Evolutionary conservation across 2,113 vertebrate genomes (phyloP), one percentile per base, ranked within the genome.

Genomic region (Anser cygnoides): DNA sequence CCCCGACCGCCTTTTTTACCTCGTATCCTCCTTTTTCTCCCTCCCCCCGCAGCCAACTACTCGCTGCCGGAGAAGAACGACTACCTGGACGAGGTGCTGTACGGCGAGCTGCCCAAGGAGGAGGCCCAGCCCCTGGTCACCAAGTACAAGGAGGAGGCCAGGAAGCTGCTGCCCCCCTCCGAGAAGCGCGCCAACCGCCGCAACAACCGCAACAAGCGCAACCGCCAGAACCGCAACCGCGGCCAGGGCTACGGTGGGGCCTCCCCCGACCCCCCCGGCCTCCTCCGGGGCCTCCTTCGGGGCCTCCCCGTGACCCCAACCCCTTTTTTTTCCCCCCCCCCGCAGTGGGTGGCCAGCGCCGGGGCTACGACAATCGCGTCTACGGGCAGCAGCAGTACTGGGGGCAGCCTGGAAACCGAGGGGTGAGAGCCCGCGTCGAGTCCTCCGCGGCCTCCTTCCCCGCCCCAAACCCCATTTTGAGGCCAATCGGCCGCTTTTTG

Each of bases 61-160:
- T 98, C 98, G 61, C 98, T 99, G 57, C 99, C 99, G 35, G 98
- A 98, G 83, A 97, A 98, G 80, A 97, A 97, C 5, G 97, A 98
- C 50, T 97, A 98, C 74, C 91, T 98, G 93, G 98, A 99, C 65
- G 98, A 99, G 92, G 97, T 99, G 86, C 95, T 97, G 18, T 99
- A 98, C 7, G 96, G 98, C 2, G 99, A 99, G 93, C 98, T 99
- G 72, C 93, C 97, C 28, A 98, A 96, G 83, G 98, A 98, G 26
- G 97, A 98, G 62, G 98, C 98, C 8, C 98, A 98, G 90, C 93
- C 95, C 22, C 95, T 99, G 84, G 97, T 99, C 91, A 97, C 97
- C 39, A 97, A 97, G 31, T 99, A 98, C 68, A 98, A 98, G 92
- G 98, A 98, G 21, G 96, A 98, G 82, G 98, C 99, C 1, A 97